Evolutionary conservation across 1,140 invertebrate genomes (phyloP), one percentile per base, ranked within the genome.

Genomic region (Fopius arisanus): DNA sequence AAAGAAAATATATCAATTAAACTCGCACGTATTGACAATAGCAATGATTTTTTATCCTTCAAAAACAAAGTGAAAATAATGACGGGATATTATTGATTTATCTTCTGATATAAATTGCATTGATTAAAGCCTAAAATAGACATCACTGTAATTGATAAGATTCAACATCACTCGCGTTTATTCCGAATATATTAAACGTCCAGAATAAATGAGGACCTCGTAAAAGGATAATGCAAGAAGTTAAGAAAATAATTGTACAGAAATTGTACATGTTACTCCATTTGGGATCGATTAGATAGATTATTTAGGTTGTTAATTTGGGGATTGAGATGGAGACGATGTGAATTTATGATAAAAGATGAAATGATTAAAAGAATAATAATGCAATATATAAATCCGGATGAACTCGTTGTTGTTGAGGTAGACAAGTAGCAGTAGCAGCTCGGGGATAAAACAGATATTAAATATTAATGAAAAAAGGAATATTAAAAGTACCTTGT

Each of bases 401-500:
- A 79, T 31, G 71, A 79, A 78, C 73, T 82, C 77, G 79, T 85
- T 85, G 78, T 84, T 84, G 78, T 83, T 81, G 79, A 83, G 74
- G 68, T 85, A 86, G 80, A 81, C 78, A 72, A 81, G 84, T 84
- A 78, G 80, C 77, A 80, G 40, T 80, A 85, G 81, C 79, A 84
- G 81, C 79, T 85, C 82, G 79, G 79, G 79, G 78, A 81, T 81
- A 59, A 78, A 78, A 74, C 77, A 26, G 74, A 77, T 73, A 63
- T 67, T 72, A 69, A 74, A 74, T 71, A 71, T 40, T 37, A 72
- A 74, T 67, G 62, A 66, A 74, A 74, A 71, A 67, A 76, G 65
- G 51, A 74, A 80, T 83, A 83, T 82, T 79, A 37, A 31, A 82
- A 86, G 85, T 86, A 87, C 84, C 86, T 87, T 86, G 82, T 87